Evolutionary conservation across 2,113 vertebrate species (phyloP), one percentile per base, ranked within the genome.

Genomic region (Camarhynchus parvulus): DNA sequence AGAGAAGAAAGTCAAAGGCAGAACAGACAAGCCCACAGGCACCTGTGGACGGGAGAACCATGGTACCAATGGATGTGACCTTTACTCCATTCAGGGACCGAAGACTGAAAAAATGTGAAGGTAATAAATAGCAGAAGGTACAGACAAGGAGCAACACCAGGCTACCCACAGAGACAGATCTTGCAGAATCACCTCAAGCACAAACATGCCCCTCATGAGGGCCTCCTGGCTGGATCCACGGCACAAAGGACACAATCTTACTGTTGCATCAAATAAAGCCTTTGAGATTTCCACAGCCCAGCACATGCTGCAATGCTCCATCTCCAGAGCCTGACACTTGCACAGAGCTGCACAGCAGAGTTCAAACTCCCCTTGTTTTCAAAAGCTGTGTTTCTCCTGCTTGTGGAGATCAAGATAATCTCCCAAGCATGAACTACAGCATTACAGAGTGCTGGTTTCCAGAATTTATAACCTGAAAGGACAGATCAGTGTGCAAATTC

Each of bases 41-140:
- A 46, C 42, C 16, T 37, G 35, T 27, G 64, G 64, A 28, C 30
- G 59, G 50, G 28, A 66, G 61, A 30, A 58, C 22, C 0, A 2
- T 2, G 2, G 53, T 17, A 30, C 0, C 2, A 19, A 16, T 2
- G 10, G 30, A 35, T 0, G 1, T 0, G 31, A 33, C 42, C 82
- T 58, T 41, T 25, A 49, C 52, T 33, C 52, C 14, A 15, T 5
- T n/a, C 33, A 39, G 77, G 44, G 41, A 41, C 27, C 39, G 44
- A 87, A 68, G 23, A 63, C 0, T 42, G 13, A 46, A 56, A 76
- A 31, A 49, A 28, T 13, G 24, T 35, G 18, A 7, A 73, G 70
- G 27, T 42, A 75, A 82, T 19, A 84, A 82, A 83, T 1, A 89
- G 19, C 21, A 85, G 67, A 68, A 72, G 41, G 35, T 87, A 47